phyloP scores from a whole-genome alignment of 2,888 invertebrate species.

The Serripes groenlandicus region DNA sequence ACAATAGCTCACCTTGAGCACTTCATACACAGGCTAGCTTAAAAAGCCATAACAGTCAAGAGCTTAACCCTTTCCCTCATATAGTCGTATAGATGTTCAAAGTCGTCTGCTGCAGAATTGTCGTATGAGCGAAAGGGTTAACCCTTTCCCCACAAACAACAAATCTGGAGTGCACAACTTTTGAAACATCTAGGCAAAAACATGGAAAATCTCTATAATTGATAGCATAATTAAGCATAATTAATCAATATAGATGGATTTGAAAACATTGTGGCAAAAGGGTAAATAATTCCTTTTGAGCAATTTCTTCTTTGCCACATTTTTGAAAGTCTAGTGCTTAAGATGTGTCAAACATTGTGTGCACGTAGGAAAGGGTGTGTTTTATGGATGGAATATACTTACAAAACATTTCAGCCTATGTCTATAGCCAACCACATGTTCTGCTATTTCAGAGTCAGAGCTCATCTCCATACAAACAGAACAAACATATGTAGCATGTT shows the following conservation, averaged over 20 bases:
- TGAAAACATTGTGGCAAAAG: constrained; percentile 1
- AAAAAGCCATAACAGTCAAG: too few species aligned
- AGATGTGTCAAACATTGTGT: neutral
- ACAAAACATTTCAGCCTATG: constrained; percentile 52
- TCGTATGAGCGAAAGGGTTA: too few species aligned
- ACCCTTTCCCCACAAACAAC: too few species aligned
- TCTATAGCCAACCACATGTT: constrained; percentile 49
- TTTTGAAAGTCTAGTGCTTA: neutral
- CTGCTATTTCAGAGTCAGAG: constrained; percentile 29
- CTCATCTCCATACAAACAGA: constrained; percentile 40
- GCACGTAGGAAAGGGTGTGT: neutral
- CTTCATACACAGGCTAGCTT: too few species aligned
- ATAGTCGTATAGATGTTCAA: too few species aligned
- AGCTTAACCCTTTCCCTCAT: too few species aligned
- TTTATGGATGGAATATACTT: constrained; percentile 7
- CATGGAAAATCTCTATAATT: too few species aligned
- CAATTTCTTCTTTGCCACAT: constrained; percentile 1
- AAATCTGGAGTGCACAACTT: too few species aligned
- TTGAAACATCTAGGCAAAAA: too few species aligned
- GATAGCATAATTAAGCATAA: too few species aligned
- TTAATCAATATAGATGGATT: neutral
- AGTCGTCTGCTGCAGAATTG: too few species aligned
- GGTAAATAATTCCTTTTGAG: neutral
- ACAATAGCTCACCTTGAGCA: too few species aligned
- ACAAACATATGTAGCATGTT: constrained; percentile 36